Evolutionary conservation across 2,888 invertebrate species (phyloP).

Genomic region (Mechanitis mazaeus): DNA sequence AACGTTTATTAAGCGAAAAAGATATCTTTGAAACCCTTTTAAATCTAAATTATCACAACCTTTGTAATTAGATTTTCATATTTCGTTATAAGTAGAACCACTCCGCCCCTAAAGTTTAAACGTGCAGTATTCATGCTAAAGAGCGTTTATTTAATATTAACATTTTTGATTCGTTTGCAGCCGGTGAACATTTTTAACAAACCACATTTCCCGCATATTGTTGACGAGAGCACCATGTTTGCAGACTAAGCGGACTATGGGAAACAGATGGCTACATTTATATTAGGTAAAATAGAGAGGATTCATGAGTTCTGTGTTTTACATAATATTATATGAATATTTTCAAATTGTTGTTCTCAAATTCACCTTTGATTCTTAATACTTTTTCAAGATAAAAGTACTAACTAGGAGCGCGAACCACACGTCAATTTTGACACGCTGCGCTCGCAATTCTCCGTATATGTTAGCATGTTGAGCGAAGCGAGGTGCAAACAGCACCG

Average conservation of each 20-base stretch:
- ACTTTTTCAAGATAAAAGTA: no score
- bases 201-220: constrained; percentile 41
- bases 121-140: constrained; percentile 19
- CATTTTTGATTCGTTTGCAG: constrained; percentile 32
- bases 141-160: constrained; percentile 29
- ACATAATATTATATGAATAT: no score
- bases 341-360: no score
- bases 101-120: constrained; percentile 22
- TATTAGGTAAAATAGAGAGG: no score
- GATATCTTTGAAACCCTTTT: constrained; percentile 19
- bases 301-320: no score
- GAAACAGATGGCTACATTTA: constrained; percentile 29
- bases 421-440: no score
- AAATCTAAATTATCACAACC: constrained; percentile 22
- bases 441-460: no score
- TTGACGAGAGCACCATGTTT: constrained; percentile 34
- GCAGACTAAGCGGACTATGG: constrained; percentile 45
- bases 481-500: no score
- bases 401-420: no score
- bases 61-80: constrained; percentile 27
- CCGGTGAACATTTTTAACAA: constrained; percentile 33
- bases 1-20: constrained; percentile 21
- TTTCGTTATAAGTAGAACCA: constrained; percentile 22
- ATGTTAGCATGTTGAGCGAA: no score
- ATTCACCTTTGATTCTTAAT: no score